Evolutionary conservation across 2,888 invertebrate species (phyloP), one percentile per base, ranked within the genome.

Genomic region (Dyspetes luteomarginatus): DNA sequence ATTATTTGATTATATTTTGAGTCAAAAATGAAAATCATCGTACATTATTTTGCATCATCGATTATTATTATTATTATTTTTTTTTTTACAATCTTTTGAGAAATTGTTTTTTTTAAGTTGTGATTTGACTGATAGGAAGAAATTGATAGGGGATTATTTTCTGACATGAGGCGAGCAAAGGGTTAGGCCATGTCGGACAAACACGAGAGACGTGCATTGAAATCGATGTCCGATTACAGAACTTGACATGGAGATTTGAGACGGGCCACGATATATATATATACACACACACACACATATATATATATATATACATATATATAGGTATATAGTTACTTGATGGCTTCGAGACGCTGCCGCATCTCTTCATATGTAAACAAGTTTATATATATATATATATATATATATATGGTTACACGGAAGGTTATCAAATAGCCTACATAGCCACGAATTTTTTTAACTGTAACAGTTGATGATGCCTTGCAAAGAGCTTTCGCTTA

Each of bases 361-460:
- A n/a, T 15, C n/a, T n/a, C n/a, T n/a, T n/a, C n/a, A n/a, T n/a
- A n/a, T n/a, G n/a, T n/a, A n/a, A n/a, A n/a, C n/a, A n/a, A n/a
- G n/a, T n/a, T n/a, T n/a, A n/a, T n/a, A 56, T n/a, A 15, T n/a
- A 2, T 48, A 48, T 48, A 48, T 48, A 72, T 73, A 30, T 28
- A 17, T 45, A 52, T n/a, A 26, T 56, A 41, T 55, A 45, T 15
- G 52, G 55, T 76, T 73, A 67, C 67, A 67, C 45, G 36, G 79
- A 75, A 76, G 83, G 81, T 83, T 83, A 83, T 83, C 83, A 69
- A 81, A 69, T 79, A 83, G 81, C 83, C 83, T 83, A 81, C 76
- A 83, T 81, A 55, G 82, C 48, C 26, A 55, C 69, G 75, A 75
- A 71, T 68, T 62, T 36, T 56, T 60, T 36, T 28, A 24, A 56